Percentiles rank a stretch among this genome's conserved stretches.
Evolutionary conservation across 2,888 invertebrate species (phyloP).

Genomic region (Heliconius ismenius): DNA sequence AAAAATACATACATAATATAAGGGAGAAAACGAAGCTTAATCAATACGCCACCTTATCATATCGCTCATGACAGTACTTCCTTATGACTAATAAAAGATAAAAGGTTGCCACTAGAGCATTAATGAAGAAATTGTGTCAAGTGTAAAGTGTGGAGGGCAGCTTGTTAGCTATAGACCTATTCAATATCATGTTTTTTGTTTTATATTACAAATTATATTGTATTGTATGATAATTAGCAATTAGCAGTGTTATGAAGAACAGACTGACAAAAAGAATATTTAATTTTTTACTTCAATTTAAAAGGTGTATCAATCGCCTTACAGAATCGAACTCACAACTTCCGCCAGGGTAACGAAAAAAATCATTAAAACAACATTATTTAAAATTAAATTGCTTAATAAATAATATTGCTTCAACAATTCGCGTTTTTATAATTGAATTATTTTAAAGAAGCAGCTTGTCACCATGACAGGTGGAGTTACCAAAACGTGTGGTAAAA

Average conservation of each 20-base stretch:
- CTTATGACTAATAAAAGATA: slow-evolving; percentile 31
- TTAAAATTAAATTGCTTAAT: not conserved
- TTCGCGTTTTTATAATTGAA: not conserved
- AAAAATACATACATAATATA: not conserved
- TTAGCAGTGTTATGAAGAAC: not conserved
- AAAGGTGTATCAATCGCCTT: not conserved
- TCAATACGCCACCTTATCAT: slow-evolving; percentile 5
- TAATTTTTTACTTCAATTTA: not conserved
- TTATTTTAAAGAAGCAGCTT: not conserved
- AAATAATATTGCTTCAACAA: not conserved
- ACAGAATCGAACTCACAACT: not conserved
- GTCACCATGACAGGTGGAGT: not conserved
- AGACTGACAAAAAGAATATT: not conserved
- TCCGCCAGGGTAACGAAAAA: not conserved
- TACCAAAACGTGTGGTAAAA: not conserved
- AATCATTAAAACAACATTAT: not conserved
- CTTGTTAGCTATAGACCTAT: slow-evolving; percentile 27
- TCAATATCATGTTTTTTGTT: not conserved
- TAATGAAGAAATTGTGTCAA: slow-evolving; percentile 32
- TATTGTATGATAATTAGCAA: not conserved
- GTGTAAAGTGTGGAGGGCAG: slow-evolving; percentile 29
- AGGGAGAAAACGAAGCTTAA: not conserved
- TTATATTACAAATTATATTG: slow-evolving; percentile 6
- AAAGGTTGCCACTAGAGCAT: slow-evolving; percentile 30
- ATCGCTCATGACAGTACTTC: slow-evolving; percentile 25